phyloP scores from a whole-genome alignment of 2,797 vertebrate species.

The Florisuga fusca region DNA sequence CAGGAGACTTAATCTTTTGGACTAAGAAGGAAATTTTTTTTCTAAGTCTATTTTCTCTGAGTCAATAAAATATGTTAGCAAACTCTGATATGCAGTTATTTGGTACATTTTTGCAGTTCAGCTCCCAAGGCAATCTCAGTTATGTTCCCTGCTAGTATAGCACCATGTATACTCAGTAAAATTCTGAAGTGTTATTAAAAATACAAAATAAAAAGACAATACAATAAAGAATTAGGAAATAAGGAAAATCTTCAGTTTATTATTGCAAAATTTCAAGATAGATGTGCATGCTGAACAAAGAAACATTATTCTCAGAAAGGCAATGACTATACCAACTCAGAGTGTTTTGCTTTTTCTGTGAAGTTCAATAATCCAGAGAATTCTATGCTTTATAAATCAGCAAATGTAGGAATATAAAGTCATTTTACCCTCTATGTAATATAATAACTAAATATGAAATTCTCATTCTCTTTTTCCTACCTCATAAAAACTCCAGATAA shows the following conservation, averaged over 20 bases:
- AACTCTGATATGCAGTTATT: background rate
- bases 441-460: slow-evolving; percentile 14
- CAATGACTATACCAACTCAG: background rate
- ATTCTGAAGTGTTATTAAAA: background rate
- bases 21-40: background rate
- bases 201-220: background rate
- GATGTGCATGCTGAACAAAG: background rate
- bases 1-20: background rate
- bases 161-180: background rate
- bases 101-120: background rate
- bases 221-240: background rate
- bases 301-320: background rate
- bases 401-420: background rate
- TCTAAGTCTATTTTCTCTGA: background rate
- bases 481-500: background rate
- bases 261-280: background rate
- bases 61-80: background rate
- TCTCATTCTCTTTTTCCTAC: slow-evolving; percentile 1
- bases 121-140: background rate
- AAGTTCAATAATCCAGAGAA: slow-evolving; percentile 1
- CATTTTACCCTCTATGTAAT: background rate
- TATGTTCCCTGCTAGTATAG: background rate
- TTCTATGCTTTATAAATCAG: background rate
- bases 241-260: background rate
- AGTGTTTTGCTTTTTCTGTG: slow-evolving; percentile 14